Conservation (phyloP, 2,113 vertebrate genomes). For the Eretmochelys imbricata region DNA sequence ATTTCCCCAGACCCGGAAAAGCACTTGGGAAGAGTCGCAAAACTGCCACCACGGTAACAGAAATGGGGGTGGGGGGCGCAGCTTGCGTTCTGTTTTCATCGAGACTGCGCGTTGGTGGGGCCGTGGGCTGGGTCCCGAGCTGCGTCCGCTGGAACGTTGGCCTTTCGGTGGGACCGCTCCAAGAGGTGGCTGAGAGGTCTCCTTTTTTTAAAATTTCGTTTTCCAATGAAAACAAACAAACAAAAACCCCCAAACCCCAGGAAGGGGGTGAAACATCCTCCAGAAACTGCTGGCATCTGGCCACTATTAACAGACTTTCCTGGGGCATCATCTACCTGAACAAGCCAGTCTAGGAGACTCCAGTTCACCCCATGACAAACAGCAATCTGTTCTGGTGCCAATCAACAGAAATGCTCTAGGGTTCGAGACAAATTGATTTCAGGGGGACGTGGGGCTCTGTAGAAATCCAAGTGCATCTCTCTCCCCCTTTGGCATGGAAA, state of each 20-base stretch:
- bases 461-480: conserved; percentile 60
- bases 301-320: conserved; percentile 59
- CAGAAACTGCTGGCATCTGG: conserved; percentile 22
- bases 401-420: conserved; percentile 27
- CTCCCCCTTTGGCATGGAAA: conserved; percentile 47
- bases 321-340: conserved; percentile 43
- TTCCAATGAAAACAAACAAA: conserved; percentile 1
- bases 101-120: accelerated
- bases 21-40: accelerated
- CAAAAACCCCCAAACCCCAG: neutral
- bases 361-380: conserved; percentile 23
- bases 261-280: conserved; percentile 43
- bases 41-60: accelerated
- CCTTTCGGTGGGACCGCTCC: accelerated
- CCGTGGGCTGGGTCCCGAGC: neutral
- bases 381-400: conserved; percentile 47
- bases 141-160: neutral
- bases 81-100: accelerated
- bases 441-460: conserved; percentile 10
- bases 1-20: neutral
- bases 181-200: neutral
- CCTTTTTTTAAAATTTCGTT: neutral
- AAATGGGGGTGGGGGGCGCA: accelerated
- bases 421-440: conserved; percentile 52
- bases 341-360: neutral